Percentiles rank a stretch among this genome's conserved stretches.
Conservation (phyloP, 2,113 vertebrate species). For the Diglossa brunneiventris region DNA sequence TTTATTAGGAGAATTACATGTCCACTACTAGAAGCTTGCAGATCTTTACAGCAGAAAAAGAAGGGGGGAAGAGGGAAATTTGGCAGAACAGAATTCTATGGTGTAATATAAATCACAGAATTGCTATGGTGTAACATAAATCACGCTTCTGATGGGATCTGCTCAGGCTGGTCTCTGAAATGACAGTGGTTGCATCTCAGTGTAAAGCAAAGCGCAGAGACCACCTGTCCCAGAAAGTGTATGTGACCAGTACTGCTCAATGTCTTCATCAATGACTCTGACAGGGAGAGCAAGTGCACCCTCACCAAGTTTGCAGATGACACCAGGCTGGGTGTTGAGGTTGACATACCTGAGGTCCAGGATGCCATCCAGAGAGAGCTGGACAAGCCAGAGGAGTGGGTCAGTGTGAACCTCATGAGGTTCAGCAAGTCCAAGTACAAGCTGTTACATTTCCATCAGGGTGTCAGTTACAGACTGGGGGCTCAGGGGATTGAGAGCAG, state of each 20-base stretch:
- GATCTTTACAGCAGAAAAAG: not conserved
- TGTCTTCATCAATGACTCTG: not conserved
- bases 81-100: not conserved
- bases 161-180: not conserved
- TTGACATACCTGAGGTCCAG: rapidly evolving
- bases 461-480: not conserved
- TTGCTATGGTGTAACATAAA: not conserved
- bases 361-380: not conserved
- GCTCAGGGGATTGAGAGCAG: not conserved
- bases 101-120: not conserved
- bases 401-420: not conserved
- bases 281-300: not conserved
- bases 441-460: rapidly evolving
- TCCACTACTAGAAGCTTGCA: not conserved
- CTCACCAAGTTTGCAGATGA: not conserved
- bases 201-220: not conserved
- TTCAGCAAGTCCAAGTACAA: not conserved
- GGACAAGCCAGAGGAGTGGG: not conserved
- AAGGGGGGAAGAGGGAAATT: not conserved
- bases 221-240: not conserved
- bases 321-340: not conserved
- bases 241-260: not conserved
- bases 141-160: not conserved
- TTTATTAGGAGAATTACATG: not conserved
- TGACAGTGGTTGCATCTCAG: not conserved